Conservation (phyloP, 2,797 vertebrate genomes). For the Lates japonicus region DNA sequence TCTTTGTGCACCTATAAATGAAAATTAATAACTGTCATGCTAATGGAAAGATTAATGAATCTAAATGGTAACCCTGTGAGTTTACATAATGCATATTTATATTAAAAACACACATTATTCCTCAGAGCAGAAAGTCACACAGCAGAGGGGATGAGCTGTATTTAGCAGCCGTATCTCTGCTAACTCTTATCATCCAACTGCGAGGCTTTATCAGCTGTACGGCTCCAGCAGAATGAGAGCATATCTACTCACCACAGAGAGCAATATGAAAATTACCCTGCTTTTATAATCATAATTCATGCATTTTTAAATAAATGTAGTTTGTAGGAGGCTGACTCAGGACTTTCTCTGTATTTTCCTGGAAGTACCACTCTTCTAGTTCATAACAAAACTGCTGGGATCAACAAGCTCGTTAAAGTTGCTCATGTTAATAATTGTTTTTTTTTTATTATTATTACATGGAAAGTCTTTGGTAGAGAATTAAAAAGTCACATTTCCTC, state of each 20-base stretch:
- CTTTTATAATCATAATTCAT: slow-evolving; percentile 78
- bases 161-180: slow-evolving; percentile 60
- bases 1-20: slow-evolving; percentile 69
- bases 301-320: slow-evolving; percentile 75
- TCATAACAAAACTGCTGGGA: slow-evolving; percentile 54
- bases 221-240: slow-evolving; percentile 57
- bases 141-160: slow-evolving; percentile 39
- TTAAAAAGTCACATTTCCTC: slow-evolving; percentile 7
- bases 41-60: slow-evolving; percentile 78
- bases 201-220: slow-evolving; percentile 67
- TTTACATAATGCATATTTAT: slow-evolving; percentile 74
- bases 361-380: slow-evolving; percentile 39
- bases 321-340: slow-evolving; percentile 67
- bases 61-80: slow-evolving; percentile 22
- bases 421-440: background rate
- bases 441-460: slow-evolving; percentile 9
- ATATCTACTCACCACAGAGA: slow-evolving; percentile 74
- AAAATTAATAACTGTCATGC: slow-evolving; percentile 67
- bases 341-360: slow-evolving; percentile 67
- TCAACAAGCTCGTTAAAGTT: slow-evolving; percentile 49
- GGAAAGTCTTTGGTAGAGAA: slow-evolving; percentile 21
- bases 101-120: slow-evolving; percentile 67
- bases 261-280: slow-evolving; percentile 68
- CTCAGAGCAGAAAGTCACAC: slow-evolving; percentile 8
- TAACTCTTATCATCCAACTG: slow-evolving; percentile 58